A percentile compares a stretch with the other conserved stretches of the same genome.
Evolutionary conservation across 1,140 invertebrate genomes (phyloP).

Genomic region (Patella vulgata): DNA sequence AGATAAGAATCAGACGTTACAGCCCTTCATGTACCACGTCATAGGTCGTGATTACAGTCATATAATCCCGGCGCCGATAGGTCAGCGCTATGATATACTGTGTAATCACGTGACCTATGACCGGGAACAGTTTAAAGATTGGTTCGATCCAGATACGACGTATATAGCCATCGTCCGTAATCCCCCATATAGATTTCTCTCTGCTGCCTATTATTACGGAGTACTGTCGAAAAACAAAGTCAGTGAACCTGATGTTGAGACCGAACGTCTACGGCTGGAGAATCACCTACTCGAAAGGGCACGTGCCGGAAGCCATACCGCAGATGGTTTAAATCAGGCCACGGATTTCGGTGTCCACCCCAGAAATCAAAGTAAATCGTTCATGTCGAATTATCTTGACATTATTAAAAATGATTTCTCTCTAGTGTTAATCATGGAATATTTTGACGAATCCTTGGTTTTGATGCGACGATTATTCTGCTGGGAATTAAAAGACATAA

Average conservation of each 20-base stretch:
- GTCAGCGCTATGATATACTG: slow-evolving; percentile 22
- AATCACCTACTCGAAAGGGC: slow-evolving; percentile 16
- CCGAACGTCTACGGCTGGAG: slow-evolving; percentile 8
- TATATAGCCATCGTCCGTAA: slow-evolving; percentile 37
- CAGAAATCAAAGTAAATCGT: not conserved
- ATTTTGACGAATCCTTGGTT: slow-evolving; percentile 70
- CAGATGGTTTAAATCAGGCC: not conserved
- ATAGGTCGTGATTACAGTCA: slow-evolving; percentile 1
- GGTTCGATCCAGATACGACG: slow-evolving; percentile 30
- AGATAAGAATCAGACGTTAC: slow-evolving; percentile 9
- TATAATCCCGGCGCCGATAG: slow-evolving; percentile 4
- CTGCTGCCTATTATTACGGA: slow-evolving; percentile 29
- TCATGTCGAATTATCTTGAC: slow-evolving; percentile 19
- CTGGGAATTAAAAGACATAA: slow-evolving; percentile 59
- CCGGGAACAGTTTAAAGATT: slow-evolving; percentile 10
- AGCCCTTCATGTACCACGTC: no score
- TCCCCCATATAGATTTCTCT: slow-evolving; percentile 33
- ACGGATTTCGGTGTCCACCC: slow-evolving; percentile 38
- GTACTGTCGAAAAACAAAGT: not conserved
- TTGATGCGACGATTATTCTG: slow-evolving; percentile 67
- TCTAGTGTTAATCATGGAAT: slow-evolving; percentile 69
- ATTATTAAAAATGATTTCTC: slow-evolving; percentile 55
- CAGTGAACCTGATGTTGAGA: not conserved
- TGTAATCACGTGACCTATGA: slow-evolving; percentile 41
- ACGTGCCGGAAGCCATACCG: not conserved